Evolutionary conservation across 2,888 invertebrate species (phyloP), one percentile per base, ranked within the genome.

Genomic region (Cephonodes hylas): DNA sequence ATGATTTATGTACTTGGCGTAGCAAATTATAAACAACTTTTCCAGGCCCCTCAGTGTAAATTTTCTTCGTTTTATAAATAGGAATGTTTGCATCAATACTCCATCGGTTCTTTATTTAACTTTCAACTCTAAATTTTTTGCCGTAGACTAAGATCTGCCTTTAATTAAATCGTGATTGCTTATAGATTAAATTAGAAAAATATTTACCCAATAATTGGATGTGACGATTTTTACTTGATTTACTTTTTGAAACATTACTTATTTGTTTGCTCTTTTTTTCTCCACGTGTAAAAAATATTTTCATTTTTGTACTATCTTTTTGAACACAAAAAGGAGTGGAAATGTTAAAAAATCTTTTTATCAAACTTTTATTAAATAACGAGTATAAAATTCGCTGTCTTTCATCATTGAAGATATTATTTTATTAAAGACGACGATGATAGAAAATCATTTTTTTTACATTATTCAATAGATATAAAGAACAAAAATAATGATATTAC

Each of bases 31-130:
- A 64, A 64, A 66, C 60, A 59, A 63, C 45, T 45, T 44, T 38
- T 44, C 34, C 56, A 59, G n/a, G 59, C 20, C 57, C 42, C 61
- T 13, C 34, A 20, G 45, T 58, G 59, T 59, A 59, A 59, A 59
- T 63, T 64, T 63, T 63, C 59, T 63, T 59, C 46, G 48, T 45
- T 63, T 59, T 60, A 63, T 56, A 56, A 58, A 42, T 58, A 42
- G 38, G 53, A 57, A 57, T 57, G 59, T 61, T 64, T 58, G 62
- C 38, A 31, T 60, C 58, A 31, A 18, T 53, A 31, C 53, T 31
- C 53, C 18, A 31, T 31, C 53, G 53, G 3, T 53, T 53, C 18
- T 53, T 53, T 53, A 53, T 53, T 53, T 53, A 53, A 53, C 53
- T 53, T 53, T 53, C 31, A 7, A 27, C 15, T 53, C 48, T 27